Evolutionary conservation across 92 coral and sea anemone species (phyloP), one percentile per base, ranked within the genome.

Genomic region (Muricea muricata): DNA sequence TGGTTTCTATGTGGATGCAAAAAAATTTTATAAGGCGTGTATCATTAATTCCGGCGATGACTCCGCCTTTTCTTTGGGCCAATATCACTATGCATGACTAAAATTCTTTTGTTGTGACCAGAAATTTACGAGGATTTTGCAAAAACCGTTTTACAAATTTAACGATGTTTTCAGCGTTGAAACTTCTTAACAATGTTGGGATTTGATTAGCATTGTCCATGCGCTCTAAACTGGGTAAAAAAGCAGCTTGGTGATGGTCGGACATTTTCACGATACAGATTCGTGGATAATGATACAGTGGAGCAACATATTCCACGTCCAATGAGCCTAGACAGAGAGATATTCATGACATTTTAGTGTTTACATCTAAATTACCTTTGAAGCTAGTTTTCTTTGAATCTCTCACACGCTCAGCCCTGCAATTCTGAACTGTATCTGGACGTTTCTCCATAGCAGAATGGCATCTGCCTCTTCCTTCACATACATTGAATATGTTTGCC

Each of bases 181-280:
- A 88, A 65, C 50, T 88, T 67, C 94, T 73, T 40, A 97, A 93
- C 24, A 97, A 90, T 6, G 78, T 82, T 81, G 93, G 94, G 87
- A 90, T 86, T 57, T 94, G 88, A 54, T 89, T 75, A 30, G 88
- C 92, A 13, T 20, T 73, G 21, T 87, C 67, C 91, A 92, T 84
- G 24, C 79, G 80, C 75, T 97, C 93, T 66, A 94, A 75, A 50
- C 91, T 95, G 15, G 99, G 99, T 70, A 87, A 97, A 50, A 97
- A 93, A 4, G 99, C 98, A 3, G 99, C 98, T 29, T 94, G 97
- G 21, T 91, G 95, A 56, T 97, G 98, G 72, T 97, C 99, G 29
- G 93, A 72, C 87, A 87, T 88, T 7, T 76, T 90, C 40, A 97
- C 95, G 41, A 97, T 88, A 54, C 99, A 97, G 58, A 97, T 77